Evolutionary conservation across 2,888 invertebrate genomes (phyloP), one percentile per base, ranked within the genome.

Genomic region (Nomada ruficornis): DNA sequence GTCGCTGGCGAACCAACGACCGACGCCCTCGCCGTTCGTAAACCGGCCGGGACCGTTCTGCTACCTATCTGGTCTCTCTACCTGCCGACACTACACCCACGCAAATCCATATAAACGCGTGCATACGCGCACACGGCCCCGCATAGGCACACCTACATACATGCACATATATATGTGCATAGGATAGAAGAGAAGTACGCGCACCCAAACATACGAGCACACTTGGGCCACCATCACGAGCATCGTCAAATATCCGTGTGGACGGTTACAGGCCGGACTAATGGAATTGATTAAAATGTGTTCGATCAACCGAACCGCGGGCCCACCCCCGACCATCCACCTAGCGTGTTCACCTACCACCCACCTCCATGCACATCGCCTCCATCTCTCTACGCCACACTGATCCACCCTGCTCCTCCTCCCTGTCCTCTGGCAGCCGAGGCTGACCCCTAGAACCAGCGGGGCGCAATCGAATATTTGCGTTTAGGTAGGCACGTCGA

Each of bases 221-320:
- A 55, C 65, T 63, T 65, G 57, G 71, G 26, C 77, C 68, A 79
- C 77, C 77, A 68, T 86, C 88, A 79, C 79, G 79, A 80, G 86
- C 77, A 70, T 82, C 86, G 88, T 90, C 91, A 91, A 88, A 88
- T 88, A 88, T 88, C 88, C 88, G 86, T 88, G 89, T 85, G 88
- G 88, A 88, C 88, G 88, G 88, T 88, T 88, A 88, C 88, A 88
- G 89, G 86, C 87, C 86, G 89, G 91, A 91, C 93, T 92, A 93
- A 93, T 93, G 93, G 93, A 93, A 93, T 93, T 93, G 93, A 93
- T 93, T 93, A 93, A 93, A 93, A 93, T 93, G 93, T 93, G 93
- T 93, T 91, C 92, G 92, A 92, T 93, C 93, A 91, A 93, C 91
- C 91, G 91, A 91, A 91, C 91, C 90, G 89, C 89, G 90, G 89